Base-by-base conservation (phyloP, 1,140 invertebrate species). In the Diachasma alloeum region DNA sequence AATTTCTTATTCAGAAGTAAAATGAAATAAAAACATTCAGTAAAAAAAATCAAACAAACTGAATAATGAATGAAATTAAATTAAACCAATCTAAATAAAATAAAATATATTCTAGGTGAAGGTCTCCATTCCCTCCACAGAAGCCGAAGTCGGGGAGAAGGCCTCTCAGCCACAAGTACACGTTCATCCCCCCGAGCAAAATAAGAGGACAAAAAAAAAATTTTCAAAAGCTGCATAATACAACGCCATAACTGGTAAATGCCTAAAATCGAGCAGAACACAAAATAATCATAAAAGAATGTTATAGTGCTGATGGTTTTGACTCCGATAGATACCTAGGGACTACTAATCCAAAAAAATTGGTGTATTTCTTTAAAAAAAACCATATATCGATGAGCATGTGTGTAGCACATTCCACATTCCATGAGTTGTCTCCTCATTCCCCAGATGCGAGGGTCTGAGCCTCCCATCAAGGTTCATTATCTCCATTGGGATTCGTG, bases 121-220 rank as follows among this genome's bases (percentile, higher is more conserved):
- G 88, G 87, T 74, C 81, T 89, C 79, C 88, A 89, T 82, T 87
- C 86, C 70, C 83, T 89, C 83, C 87, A 88, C 82, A 85, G 86
- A 83, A 89, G 87, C 85, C 86, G 86, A 78, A 88, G 86, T 82
- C 87, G 87, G 78, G 87, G 86, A 17, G 87, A 88, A 74, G 87
- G 86, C 15, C 83, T 88, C 9, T 84, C 87, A 71, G 81, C 82
- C 36, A 82, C 82, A 22, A 87, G 85, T 63, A 86, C 84, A 56
- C 85, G 87, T 81, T 85, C 82, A 73, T 85, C 86, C 59, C 81
- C 84, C 26, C 85, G 86, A 31, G 83, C 82, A 81, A 88, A 89
- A 80, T 88, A 84, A 89, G 31, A 0, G 72, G 81, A 36, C 37
- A 63, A 80, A 73, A 66, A 83, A 81, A 78, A 83, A 78, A 81